These are phyloP conservation scores for Barbus barbus DNA, from an alignment of 2,113 vertebrate genomes.

Conservation along the genomic window DNA sequence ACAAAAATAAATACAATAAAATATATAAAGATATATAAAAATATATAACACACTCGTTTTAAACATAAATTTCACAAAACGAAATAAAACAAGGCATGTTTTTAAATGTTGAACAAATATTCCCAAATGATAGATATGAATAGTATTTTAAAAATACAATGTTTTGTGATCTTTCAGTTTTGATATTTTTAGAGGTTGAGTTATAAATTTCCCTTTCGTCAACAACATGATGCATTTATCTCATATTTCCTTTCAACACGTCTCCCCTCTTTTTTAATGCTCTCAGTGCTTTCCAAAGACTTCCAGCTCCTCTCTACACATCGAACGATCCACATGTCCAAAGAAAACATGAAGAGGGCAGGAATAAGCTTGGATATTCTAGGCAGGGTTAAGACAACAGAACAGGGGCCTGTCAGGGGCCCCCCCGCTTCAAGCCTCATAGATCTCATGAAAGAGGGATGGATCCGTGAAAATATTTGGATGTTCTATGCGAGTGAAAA, in stretches of 20 bases:
- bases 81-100: too few relatives aligned
- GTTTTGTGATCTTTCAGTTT: background rate
- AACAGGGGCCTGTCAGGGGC: background rate
- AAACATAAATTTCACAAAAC: background rate
- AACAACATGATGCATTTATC: slow-evolving; percentile 10
- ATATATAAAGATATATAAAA: too few relatives aligned
- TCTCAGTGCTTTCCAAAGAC: background rate
- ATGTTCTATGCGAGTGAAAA: slow-evolving; percentile 14
- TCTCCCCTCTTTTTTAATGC: background rate
- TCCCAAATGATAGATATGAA: background rate
- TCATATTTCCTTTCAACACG: background rate
- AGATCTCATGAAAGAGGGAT: slow-evolving; percentile 35
- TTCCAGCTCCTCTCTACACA: background rate
- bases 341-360: slow-evolving; percentile 60
- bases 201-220: background rate
- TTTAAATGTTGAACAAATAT: background rate
- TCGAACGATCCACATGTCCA: slow-evolving; percentile 24
- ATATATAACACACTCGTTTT: background rate
- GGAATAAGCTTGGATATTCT: slow-evolving; percentile 65
- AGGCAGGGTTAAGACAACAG: slow-evolving; percentile 67
- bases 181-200: background rate
- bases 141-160: background rate
- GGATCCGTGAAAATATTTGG: slow-evolving; percentile 56
- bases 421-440: background rate
- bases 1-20: too few relatives aligned